These are phyloP conservation scores for Chunga burmeisteri DNA, from an alignment of 2,113 vertebrate genomes.

Conservation along the genomic window DNA sequence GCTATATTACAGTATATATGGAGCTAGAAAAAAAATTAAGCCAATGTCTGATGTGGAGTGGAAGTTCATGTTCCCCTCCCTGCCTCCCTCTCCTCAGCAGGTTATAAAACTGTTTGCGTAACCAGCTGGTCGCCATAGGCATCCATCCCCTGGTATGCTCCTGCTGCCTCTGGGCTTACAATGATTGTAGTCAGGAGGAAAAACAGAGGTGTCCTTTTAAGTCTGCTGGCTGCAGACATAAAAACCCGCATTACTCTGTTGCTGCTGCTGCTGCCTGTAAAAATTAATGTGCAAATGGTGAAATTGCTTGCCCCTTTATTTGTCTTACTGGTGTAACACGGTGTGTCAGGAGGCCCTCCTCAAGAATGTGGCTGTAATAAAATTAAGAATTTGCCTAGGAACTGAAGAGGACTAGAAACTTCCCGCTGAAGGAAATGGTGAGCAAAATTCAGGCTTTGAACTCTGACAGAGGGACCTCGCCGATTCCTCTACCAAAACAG, in stretches of 20 bases:
- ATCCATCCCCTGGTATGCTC: accelerated
- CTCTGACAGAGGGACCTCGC: not conserved
- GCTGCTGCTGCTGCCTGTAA: accelerated
- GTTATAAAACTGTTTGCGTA: not conserved
- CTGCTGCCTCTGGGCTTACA: not conserved
- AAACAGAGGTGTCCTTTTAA: not conserved
- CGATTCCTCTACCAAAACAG: not conserved
- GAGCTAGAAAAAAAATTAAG: not conserved
- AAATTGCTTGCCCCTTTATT: not conserved
- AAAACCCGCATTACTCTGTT: not conserved
- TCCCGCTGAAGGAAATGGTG: accelerated
- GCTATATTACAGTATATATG: not conserved
- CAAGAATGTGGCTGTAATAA: not conserved
- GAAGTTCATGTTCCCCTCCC: accelerated
- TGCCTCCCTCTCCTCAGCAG: not conserved
- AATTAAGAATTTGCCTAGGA: not conserved
- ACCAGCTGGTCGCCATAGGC: accelerated
- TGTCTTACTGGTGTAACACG: accelerated
- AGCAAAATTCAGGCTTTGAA: not conserved
- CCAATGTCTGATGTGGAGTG: accelerated
- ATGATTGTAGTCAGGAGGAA: not conserved
- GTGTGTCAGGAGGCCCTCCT: not conserved
- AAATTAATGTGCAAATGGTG: not conserved
- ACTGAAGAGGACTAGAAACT: not conserved
- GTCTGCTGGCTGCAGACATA: not conserved